These are phyloP conservation scores for Diadumene lineata DNA, from an alignment of 92 coral and sea anemone species.

Conservation along the genomic window DNA sequence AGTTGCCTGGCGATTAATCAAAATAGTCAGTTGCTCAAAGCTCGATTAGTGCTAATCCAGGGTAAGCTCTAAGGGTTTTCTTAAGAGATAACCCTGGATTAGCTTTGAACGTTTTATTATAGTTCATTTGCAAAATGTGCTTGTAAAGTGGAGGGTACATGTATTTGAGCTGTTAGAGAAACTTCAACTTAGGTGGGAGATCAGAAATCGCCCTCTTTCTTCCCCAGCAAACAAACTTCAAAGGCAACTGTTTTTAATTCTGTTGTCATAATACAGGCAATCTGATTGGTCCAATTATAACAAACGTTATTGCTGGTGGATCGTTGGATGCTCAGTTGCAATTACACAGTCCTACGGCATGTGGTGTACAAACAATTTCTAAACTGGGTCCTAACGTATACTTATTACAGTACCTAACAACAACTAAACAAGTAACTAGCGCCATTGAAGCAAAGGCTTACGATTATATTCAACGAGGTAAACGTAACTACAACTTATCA, in stretches of 20 bases:
- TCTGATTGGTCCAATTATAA: conserved; percentile 93
- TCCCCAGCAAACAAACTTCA: no score
- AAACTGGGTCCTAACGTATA: conserved; percentile 86
- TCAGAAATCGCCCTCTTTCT: no score
- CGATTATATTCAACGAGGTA: conserved; percentile 83
- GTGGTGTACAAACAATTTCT: conserved; percentile 98
- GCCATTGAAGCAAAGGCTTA: conserved; percentile 74
- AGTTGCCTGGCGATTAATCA: no score
- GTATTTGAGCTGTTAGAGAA: no score
- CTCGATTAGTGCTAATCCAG: no score
- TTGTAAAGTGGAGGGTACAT: no score
- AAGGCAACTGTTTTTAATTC: not conserved
- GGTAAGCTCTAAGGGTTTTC: no score
- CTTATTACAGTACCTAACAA: conserved; percentile 75
- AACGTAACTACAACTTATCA: not conserved
- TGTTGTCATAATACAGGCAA: conserved; percentile 55
- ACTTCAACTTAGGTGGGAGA: no score
- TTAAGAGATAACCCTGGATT: no score
- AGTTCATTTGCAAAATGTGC: no score
- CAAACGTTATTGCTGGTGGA: conserved; percentile 87
- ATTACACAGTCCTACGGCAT: conserved; percentile 87
- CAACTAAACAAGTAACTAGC: conserved; percentile 85
- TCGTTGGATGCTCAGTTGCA: conserved; percentile 62
- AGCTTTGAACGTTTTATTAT: no score
- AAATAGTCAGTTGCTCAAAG: no score